phyloP scores from a whole-genome alignment of 2,888 invertebrate genomes.

The Hirtodrosophila confusa region DNA sequence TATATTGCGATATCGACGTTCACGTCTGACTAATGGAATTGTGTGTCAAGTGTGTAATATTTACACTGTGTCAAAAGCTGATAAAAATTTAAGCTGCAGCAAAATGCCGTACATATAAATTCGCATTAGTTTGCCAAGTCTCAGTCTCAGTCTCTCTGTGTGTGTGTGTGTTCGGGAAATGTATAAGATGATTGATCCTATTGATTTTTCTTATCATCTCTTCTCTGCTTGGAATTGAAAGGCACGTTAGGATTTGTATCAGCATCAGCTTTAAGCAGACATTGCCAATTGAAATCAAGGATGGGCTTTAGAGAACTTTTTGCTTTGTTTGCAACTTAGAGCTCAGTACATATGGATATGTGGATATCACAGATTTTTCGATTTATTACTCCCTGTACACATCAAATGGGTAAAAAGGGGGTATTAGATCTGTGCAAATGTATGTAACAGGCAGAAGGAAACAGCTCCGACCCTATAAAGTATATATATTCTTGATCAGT shows the following conservation, averaged over 20 bases:
- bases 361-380: background rate
- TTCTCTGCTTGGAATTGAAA: slow-evolving; percentile 19
- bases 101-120: slow-evolving; percentile 64
- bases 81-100: slow-evolving; percentile 76
- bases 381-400: too few species aligned
- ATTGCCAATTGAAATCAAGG: slow-evolving; percentile 26
- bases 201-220: slow-evolving; percentile 66
- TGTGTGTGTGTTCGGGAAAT: slow-evolving; percentile 16
- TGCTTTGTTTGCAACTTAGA: background rate
- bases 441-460: too few species aligned
- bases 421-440: too few species aligned
- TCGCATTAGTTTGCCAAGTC: slow-evolving; percentile 29
- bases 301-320: background rate
- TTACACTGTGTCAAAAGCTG: slow-evolving; percentile 80
- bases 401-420: too few species aligned
- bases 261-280: slow-evolving; percentile 22
- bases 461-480: too few species aligned
- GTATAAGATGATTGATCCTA: slow-evolving; percentile 72
- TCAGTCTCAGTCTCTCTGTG: background rate
- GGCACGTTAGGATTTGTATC: slow-evolving; percentile 34
- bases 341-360: background rate
- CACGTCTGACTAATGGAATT: slow-evolving; percentile 76
- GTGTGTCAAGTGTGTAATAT: slow-evolving; percentile 80
- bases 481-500: too few species aligned
- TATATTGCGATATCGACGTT: slow-evolving; percentile 71